Percentiles rank a stretch among this genome's conserved stretches.
Evolutionary conservation across 2,113 vertebrate genomes (phyloP).

Genomic region (Anhinga anhinga): DNA sequence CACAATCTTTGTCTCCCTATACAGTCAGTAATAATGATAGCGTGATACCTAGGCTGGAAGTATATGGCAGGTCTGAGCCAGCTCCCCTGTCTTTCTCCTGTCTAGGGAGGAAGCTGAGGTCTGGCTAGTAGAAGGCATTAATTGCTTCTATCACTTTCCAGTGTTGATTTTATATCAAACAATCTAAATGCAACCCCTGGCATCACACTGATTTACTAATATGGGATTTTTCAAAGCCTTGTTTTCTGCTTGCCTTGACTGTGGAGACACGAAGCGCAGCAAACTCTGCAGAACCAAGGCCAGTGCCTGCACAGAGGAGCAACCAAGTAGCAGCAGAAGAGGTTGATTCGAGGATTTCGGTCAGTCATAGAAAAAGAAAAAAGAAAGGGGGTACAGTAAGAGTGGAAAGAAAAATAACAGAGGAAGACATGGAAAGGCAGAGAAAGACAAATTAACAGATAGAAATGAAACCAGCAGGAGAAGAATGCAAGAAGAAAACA

Average conservation of each 20-base stretch:
- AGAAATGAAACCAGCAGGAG: neutral
- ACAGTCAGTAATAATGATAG: neutral
- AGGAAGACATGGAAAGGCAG: neutral
- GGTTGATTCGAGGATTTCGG: neutral
- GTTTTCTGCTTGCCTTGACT: neutral
- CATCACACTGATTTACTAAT: neutral
- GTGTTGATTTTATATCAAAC: neutral
- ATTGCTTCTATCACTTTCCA: neutral
- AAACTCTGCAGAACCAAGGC: neutral
- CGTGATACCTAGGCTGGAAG: neutral
- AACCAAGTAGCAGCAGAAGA: neutral
- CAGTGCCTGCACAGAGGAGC: neutral
- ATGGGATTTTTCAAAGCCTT: neutral
- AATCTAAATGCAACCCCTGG: rapidly evolving
- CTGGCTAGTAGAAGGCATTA: neutral
- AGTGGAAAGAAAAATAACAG: neutral
- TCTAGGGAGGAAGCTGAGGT: neutral
- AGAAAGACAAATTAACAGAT: neutral
- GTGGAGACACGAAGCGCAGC: neutral
- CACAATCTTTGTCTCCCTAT: neutral
- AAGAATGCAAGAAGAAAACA: neutral
- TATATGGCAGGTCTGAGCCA: neutral
- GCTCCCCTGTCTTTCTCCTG: neutral
- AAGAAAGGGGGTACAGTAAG: neutral
- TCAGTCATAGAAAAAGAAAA: neutral